Base-by-base conservation (phyloP, 2,113 vertebrate genomes). In the Callipepla californica region DNA sequence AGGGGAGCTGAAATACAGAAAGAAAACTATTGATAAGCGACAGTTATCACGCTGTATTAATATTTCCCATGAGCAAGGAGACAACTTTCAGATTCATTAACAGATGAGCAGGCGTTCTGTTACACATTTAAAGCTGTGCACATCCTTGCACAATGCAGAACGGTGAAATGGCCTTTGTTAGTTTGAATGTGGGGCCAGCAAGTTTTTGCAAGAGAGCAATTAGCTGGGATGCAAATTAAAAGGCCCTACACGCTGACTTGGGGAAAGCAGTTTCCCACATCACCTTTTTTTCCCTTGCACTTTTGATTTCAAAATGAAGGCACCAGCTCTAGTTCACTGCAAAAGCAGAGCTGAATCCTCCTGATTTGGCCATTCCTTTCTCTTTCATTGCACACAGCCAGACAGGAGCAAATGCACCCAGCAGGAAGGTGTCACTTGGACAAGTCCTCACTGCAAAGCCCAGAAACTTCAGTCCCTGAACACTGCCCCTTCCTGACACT, bases 341-440 rank as follows among this genome's bases (percentile, higher is more conserved):
- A 50, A 3, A 70, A 42, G 57, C 47, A 84, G 25, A 91, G 26
- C 17, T 26, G 36, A 40, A 26, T 50, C 53, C 62, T 47, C 2
- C 28, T 5, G 18, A 21, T 34, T 28, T 0, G 0, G 48, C 28
- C 5, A 2, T 23, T 26, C 45, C 28, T 58, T 51, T 13, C 74
- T 84, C 69, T 42, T 45, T 53, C 7, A 2, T 48, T 0, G 0
- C 9, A 28, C 0, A 0, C 81, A 42, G 62, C n/a, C 69, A 68
- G 45, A 38, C 58, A 79, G 87, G 57, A 20, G 2, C 55, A 7
- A 1, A 0, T 11, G 38, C 30, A 18, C 13, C 59, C n/a, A 58
- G 50, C 36, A 75, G 67, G 0, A 25, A 58, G 36, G 32, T 6
- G 51, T 15, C 4, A 34, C 19, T 42, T 9, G 2, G 32, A 36